Conservation (phyloP, 1,140 invertebrate genomes). For the Heliconius melpomene region DNA sequence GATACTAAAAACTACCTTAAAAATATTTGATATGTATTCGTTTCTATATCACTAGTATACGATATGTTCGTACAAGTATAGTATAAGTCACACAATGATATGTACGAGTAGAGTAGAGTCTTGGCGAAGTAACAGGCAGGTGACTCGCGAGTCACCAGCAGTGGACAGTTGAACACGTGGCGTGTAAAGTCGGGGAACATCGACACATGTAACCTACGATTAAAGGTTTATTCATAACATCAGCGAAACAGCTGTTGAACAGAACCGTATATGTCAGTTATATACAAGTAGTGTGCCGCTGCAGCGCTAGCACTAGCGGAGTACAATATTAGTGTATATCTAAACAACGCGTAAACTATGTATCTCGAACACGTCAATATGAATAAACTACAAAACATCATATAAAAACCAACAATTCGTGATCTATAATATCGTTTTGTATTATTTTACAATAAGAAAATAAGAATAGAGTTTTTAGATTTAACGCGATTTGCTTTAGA, state of each 20-base stretch:
- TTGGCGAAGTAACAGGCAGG: conserved; percentile 51
- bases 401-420: conserved; percentile 12
- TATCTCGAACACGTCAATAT: conserved; percentile 16
- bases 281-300: conserved; percentile 12
- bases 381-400: conserved; percentile 27
- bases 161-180: conserved; percentile 6
- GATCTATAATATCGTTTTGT: background rate
- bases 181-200: conserved; percentile 20
- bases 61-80: conserved; percentile 44
- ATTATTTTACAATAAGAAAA: background rate
- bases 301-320: conserved; percentile 11
- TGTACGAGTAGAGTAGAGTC: conserved; percentile 47
- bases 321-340: conserved; percentile 3
- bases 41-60: conserved; percentile 51
- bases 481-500: background rate
- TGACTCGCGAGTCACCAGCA: conserved; percentile 6
- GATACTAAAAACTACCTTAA: conserved; percentile 69
- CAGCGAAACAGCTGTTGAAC: conserved; percentile 30
- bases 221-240: conserved; percentile 33
- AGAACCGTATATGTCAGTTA: background rate
- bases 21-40: conserved; percentile 65
- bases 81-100: conserved; percentile 59
- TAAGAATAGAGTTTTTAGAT: background rate
- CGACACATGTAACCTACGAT: conserved; percentile 40
- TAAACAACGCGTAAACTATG: conserved; percentile 21